These are phyloP conservation scores for Hyphantria cunea DNA, from an alignment of 1,140 invertebrate species.

Conservation along the genomic window DNA sequence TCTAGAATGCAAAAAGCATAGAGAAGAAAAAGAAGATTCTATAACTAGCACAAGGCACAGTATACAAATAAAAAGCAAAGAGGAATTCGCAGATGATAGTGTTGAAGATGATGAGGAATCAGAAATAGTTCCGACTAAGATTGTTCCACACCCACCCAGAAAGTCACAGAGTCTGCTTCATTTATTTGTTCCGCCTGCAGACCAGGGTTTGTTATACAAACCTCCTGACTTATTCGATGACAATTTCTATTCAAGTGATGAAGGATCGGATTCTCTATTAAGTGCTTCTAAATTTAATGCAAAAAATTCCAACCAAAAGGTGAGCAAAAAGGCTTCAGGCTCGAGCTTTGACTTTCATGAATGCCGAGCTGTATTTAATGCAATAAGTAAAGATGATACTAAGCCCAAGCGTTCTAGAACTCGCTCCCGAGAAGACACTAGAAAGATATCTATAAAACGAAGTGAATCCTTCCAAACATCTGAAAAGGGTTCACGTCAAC, in stretches of 20 bases:
- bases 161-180: constrained; percentile 83
- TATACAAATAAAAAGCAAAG: constrained; percentile 73
- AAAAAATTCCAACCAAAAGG: constrained; percentile 54
- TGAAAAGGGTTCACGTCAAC: constrained; percentile 70
- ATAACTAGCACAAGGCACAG: constrained; percentile 77
- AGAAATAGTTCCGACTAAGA: constrained; percentile 84
- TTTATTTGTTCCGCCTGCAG: constrained; percentile 77
- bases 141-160: constrained; percentile 85
- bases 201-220: constrained; percentile 74
- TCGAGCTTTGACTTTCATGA: constrained; percentile 70
- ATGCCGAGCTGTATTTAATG: constrained; percentile 81
- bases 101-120: constrained; percentile 74
- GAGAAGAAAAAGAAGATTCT: constrained; percentile 77
- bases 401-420: constrained; percentile 60
- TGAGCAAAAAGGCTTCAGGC: constrained; percentile 57
- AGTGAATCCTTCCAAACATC: constrained; percentile 80
- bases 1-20: constrained; percentile 57
- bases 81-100: constrained; percentile 53
- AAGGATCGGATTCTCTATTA: constrained; percentile 87
- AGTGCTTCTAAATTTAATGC: constrained; percentile 84
- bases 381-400: constrained; percentile 75
- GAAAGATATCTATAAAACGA: constrained; percentile 70
- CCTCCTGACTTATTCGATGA: constrained; percentile 86
- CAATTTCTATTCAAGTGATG: constrained; percentile 83
- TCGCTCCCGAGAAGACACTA: constrained; percentile 65